Evolutionary conservation across 2,888 invertebrate species (phyloP), one percentile per base, ranked within the genome.

Genomic region (Lobophora halterata): DNA sequence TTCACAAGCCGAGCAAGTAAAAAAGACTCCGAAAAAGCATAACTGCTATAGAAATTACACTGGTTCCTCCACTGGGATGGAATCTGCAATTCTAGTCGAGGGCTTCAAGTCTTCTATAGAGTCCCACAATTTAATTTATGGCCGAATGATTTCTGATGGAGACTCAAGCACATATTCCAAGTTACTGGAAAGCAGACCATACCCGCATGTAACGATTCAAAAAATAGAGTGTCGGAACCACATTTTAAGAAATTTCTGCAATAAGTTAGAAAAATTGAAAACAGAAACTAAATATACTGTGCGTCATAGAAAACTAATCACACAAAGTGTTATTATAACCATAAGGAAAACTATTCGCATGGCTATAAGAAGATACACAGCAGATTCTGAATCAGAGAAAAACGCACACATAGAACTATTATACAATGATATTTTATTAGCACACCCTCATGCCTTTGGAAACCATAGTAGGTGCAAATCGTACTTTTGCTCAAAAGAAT

Each of bases 31-130:
- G 3, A 20, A 31, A 18, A 16, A 40, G 24, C 46, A 52, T 12
- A 17, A 23, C 25, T 58, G 58, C 14, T 54, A 21, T 21, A 54
- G 49, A 40, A 57, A 54, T 20, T 53, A 35, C 27, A 25, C 18
- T 18, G 51, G 49, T n/a, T 5, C 34, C 2, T 37, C 37, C 7
- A 36, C 29, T 12, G 37, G 33, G 9, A 43, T 43, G 43, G 37
- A 43, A 16, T 21, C 37, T 1, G 28, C 24, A 2, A 43, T 43
- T 12, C 11, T 43, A 8, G 12, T 32, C 0, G 33, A 40, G 5
- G 34, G 25, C 5, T 40, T 40, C 12, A 33, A 40, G 11, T 5
- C 18, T 7, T 23, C 23, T 11, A 7, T 40, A 3, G 25, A 29
- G 14, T 13, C 8, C 16, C 24, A 34, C 11, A 20, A 20, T 5